Evolutionary conservation across 2,797 vertebrate species (phyloP), one percentile per base, ranked within the genome.

Genomic region (Nasua narica): DNA sequence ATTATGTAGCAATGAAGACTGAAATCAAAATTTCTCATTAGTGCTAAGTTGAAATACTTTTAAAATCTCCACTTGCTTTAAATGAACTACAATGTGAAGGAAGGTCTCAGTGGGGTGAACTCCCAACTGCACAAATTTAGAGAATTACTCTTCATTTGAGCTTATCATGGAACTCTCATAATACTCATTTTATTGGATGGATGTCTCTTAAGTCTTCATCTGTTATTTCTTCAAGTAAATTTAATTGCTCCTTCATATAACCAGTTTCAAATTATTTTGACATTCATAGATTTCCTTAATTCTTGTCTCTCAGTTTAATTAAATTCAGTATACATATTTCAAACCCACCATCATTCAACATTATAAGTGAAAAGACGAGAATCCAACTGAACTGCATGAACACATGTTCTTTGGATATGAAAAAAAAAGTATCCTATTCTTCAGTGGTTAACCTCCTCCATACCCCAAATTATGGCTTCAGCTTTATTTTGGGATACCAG

Each of bases 151-250:
- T 72, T 95, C 65, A 85, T 90, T 76, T 90, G 91, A 94, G 54
- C 67, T 94, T 91, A 67, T 84, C 60, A 54, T 54, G 21, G 58
- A 90, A 43, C 9, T 35, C 74, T 96, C 10, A 13, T 70, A 43
- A 54, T 92, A 82, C 32, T 85, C 77, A 62, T 87, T 93, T 89
- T 93, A 62, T 82, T 91, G 72, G 67, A 70, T 69, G 95, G 48
- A 94, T 95, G 78, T 95, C 94, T 96, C 62, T 96, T 87, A 95
- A 86, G 69, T 81, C 90, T 96, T 88, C 91, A 85, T 92, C 79
- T 95, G 70, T 94, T 96, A 94, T 77, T 83, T 95, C 87, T 94
- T 79, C 35, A 90, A 97, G 81, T 93, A 96, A 93, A 88, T 94
- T 60, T 87, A 96, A 98, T 95, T 95, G 78, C 83, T 79, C 78